Evolutionary conservation across 2,888 invertebrate species (phyloP).

Genomic region (Caenorhabditis sp.): DNA sequence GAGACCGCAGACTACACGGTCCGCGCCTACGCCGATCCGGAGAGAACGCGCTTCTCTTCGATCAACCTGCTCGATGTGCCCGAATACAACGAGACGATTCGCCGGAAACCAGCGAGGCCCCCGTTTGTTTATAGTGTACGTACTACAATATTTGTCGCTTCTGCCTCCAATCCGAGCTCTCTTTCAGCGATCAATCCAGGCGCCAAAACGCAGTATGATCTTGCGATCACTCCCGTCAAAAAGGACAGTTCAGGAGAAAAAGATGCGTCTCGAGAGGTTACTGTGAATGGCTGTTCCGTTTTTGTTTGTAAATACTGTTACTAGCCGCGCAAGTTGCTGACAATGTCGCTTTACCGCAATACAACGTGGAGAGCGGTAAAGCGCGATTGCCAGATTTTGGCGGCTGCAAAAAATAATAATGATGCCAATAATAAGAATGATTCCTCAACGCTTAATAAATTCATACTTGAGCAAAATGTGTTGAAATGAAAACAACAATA

Average conservation of each 20-base stretch:
- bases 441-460: constrained; percentile 7
- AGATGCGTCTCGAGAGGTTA: constrained; percentile 22
- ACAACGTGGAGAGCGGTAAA: too few relatives aligned
- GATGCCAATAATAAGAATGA: not conserved
- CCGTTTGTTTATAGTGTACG: constrained; percentile 51
- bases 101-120: constrained; percentile 28
- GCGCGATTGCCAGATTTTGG: too few relatives aligned
- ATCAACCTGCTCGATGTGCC: constrained; percentile 35
- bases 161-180: not conserved
- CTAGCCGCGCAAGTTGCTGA: too few relatives aligned
- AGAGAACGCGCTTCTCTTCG: constrained; percentile 35
- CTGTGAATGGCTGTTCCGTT: not conserved
- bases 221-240: not conserved
- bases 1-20: constrained; percentile 53
- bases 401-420: not conserved
- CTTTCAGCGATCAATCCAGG: constrained; percentile 34
- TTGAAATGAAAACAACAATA: constrained; percentile 19
- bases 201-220: constrained; percentile 12
- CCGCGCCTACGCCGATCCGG: constrained; percentile 41
- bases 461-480: constrained; percentile 27
- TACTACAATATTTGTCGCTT: too few relatives aligned
- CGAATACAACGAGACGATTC: constrained; percentile 26
- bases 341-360: too few relatives aligned
- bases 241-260: constrained; percentile 13
- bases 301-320: constrained; percentile 40